Base-by-base conservation (phyloP, 2,113 vertebrate species). In the Sinocyclocheilus grahami region DNA sequence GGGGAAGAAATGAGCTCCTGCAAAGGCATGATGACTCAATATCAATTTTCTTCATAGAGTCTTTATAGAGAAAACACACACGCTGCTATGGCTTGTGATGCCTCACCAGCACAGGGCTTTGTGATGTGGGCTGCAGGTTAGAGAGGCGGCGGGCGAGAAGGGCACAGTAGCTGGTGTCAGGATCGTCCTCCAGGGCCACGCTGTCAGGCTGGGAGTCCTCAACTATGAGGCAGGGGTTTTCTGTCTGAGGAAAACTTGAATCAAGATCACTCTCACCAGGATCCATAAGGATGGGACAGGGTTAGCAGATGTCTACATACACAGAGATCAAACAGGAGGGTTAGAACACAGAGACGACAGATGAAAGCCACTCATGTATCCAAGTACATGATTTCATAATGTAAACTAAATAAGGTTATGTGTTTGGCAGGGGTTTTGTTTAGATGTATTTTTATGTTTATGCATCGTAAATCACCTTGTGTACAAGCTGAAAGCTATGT, bases 161-260 rank as follows among this genome's bases (percentile, higher is more conserved):
- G 3, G 94, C 92, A 20, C 96, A 93, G 88, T 96, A 96, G 92
- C 96, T 96, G 89, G 90, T 94, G 84, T 96, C 95, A 0, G 95
- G 93, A 72, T 96, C 96, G 92, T 95, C 96, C 87, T 95, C 96
- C 48, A 94, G 86, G 76, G 93, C 94, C 39, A 93, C 94, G 46
- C 95, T 96, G 91, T 96, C 96, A 9, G 97, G 96, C 94, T 97
- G 97, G 0, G 97, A 99, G 92, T 98, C 97, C 92, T 98, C 97
- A 78, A 97, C 97, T 65, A 98, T 96, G 85, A 98, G 93, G 83
- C 96, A 96, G 84, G 97, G 96, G 82, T 96, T 95, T 74, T 94
- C 95, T 75, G 95, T 94, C 92, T 96, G 96, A 53, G 97, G 96
- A 89, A 97, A 94, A 91, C 96, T 96, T 12, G 94, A 93, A 82